Evolutionary conservation across 1,140 invertebrate genomes (phyloP), one percentile per base, ranked within the genome.

Genomic region (Camponotus vicinus): DNA sequence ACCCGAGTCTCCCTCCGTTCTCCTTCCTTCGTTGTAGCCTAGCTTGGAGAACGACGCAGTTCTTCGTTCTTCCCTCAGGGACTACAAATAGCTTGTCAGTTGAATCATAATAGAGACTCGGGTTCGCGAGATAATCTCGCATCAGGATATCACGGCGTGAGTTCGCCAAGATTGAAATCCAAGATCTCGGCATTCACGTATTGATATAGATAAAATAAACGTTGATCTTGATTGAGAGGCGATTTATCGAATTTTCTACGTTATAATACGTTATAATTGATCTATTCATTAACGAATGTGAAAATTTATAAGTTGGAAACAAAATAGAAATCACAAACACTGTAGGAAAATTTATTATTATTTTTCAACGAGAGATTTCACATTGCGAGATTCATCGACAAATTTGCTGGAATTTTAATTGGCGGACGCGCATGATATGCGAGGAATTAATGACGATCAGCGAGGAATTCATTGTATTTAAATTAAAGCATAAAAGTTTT

Each of bases 51-150:
- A 76, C 69, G 52, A 55, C 52, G 71, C 13, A 21, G 71, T 21
- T 52, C 57, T 42, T 40, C 79, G 67, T 78, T 87, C 75, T 88
- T 63, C 87, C 87, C 86, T 85, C 83, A 71, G 89, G 91, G 91
- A 91, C 92, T 92, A 93, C 92, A 92, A 93, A 93, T 92, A 91
- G 92, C 92, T 93, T 93, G 92, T 93, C 92, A 92, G 92, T 91
- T 91, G 89, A 92, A 92, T 93, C 92, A 93, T 93, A 92, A 93
- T 93, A 93, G 91, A 92, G 90, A 91, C 91, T 89, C 87, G 88
- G 88, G 76, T 92, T 91, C 91, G 91, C 88, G 89, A 91, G 89
- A 93, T 93, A 92, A 93, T 93, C 92, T 93, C 91, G 61, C 85
- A 82, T 69, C 75, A 67, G 85, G 66, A 70, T 86, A 86, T 86